Evolutionary conservation across 2,888 invertebrate genomes (phyloP).

Genomic region (Lomographa bimaculata): DNA sequence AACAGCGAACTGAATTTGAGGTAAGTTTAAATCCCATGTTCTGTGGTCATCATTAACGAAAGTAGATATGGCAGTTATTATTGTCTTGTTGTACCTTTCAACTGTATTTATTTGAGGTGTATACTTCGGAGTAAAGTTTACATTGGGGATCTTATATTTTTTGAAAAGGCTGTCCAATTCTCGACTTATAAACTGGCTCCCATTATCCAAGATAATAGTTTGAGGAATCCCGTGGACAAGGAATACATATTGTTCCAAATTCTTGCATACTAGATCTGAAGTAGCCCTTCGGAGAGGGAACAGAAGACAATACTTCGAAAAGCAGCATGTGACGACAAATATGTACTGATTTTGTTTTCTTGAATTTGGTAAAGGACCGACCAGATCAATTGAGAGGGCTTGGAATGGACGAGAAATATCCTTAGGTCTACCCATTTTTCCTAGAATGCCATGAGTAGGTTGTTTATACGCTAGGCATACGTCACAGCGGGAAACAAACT

Average conservation of each 20-base stretch:
- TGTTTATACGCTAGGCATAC: slow-evolving; percentile 13
- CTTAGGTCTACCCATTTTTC: slow-evolving; percentile 33
- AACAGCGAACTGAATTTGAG: not conserved
- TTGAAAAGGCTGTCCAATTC: slow-evolving; percentile 11
- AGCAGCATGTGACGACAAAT: slow-evolving; percentile 32
- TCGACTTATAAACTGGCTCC: slow-evolving; percentile 31
- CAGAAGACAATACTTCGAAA: slow-evolving; percentile 30
- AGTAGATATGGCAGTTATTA: slow-evolving; percentile 23
- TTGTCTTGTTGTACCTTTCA: slow-evolving; percentile 34
- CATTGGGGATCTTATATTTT: slow-evolving; percentile 34
- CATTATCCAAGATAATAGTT: slow-evolving; percentile 36
- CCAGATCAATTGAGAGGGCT: slow-evolving; percentile 29
- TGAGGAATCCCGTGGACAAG: slow-evolving; percentile 38
- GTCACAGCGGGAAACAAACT: slow-evolving; percentile 20
- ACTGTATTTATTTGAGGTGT: slow-evolving; percentile 21
- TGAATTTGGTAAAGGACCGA: slow-evolving; percentile 31
- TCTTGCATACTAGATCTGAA: slow-evolving; percentile 10
- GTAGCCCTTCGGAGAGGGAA: slow-evolving; percentile 31
- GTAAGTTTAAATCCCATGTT: slow-evolving; percentile 9
- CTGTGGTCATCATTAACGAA: slow-evolving; percentile 16
- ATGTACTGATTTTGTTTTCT: slow-evolving; percentile 26
- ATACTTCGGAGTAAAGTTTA: slow-evolving; percentile 25
- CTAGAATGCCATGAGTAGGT: slow-evolving; percentile 17
- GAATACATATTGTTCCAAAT: slow-evolving; percentile 34
- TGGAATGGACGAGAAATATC: slow-evolving; percentile 34